Percentiles rank a stretch among this genome's conserved stretches.
Conservation (phyloP, 2,113 vertebrate species). For the Tinamus guttatus region DNA sequence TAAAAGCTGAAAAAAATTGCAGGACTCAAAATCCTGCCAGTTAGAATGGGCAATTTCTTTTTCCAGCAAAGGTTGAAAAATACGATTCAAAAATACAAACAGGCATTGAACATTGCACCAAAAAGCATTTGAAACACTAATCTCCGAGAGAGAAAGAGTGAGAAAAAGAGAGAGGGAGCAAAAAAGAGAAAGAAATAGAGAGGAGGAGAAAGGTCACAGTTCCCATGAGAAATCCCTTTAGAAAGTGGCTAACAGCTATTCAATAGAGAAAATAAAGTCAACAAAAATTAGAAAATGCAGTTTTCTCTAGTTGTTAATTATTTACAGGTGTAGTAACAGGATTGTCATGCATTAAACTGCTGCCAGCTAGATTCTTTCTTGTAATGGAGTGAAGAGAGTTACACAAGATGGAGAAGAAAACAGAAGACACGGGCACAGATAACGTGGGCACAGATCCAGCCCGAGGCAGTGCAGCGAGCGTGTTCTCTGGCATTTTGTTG, state of each 20-base stretch:
- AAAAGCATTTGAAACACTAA: conserved; percentile 78
- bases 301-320: conserved; percentile 67
- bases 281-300: conserved; percentile 33
- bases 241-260: conserved; percentile 70
- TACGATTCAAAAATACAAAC: conserved; percentile 79
- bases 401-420: conserved; percentile 37
- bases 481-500: background rate
- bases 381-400: conserved; percentile 27
- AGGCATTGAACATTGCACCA: conserved; percentile 78
- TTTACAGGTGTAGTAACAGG: conserved; percentile 76
- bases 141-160: conserved; percentile 38
- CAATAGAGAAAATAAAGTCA: conserved; percentile 41
- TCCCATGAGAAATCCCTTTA: conserved; percentile 75
- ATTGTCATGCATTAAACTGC: conserved; percentile 80
- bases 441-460: background rate
- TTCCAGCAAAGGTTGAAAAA: conserved; percentile 65
- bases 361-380: conserved; percentile 51
- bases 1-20: conserved; percentile 55
- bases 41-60: conserved; percentile 33
- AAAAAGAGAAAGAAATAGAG: background rate
- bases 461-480: background rate
- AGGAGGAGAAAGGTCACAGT: conserved; percentile 68
- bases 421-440: background rate
- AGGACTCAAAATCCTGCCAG: conserved; percentile 54
- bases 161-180: background rate